These are phyloP conservation scores for Phoenoteleia sp. DNA, from an alignment of 2,888 invertebrate species.

Conservation along the genomic window DNA sequence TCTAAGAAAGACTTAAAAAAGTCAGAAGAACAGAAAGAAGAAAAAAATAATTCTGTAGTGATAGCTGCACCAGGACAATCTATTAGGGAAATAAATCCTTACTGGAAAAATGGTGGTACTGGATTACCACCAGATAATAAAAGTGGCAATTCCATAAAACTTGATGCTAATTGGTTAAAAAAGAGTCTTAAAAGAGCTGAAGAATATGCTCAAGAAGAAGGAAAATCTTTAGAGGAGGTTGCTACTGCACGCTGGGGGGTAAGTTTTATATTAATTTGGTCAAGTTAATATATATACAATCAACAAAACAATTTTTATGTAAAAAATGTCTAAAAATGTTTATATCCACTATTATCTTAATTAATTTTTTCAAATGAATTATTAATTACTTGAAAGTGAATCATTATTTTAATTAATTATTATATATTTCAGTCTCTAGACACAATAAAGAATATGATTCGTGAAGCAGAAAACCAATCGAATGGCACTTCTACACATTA, in stretches of 20 bases:
- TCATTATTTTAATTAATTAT: conserved; percentile 1
- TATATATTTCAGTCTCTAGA: conserved; percentile 87
- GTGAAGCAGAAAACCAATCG: conserved; percentile 86
- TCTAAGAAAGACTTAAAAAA: conserved; percentile 79
- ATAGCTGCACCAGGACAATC: conserved; percentile 91
- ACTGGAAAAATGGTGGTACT: conserved; percentile 96
- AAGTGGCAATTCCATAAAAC: conserved; percentile 79
- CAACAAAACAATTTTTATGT: too few relatives aligned
- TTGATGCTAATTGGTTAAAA: conserved; percentile 87
- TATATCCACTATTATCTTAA: too few relatives aligned
- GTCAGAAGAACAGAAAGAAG: conserved; percentile 86
- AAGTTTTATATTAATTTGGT: too few relatives aligned
- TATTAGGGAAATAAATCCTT: conserved; percentile 94
- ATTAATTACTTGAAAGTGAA: too few relatives aligned
- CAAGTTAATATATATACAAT: too few relatives aligned
- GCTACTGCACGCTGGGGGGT: conserved; percentile 89
- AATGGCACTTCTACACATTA: not conserved
- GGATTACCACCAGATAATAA: conserved; percentile 90
- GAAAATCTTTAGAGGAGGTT: conserved; percentile 87
- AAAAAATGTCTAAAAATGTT: too few relatives aligned
- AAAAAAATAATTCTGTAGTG: conserved; percentile 88
- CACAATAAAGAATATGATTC: conserved; percentile 87
- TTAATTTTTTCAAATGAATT: too few relatives aligned
- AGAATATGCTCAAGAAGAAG: conserved; percentile 88
- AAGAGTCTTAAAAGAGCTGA: conserved; percentile 87